Base-by-base conservation (phyloP, 2,888 invertebrate genomes). In the Junonia oenone region DNA sequence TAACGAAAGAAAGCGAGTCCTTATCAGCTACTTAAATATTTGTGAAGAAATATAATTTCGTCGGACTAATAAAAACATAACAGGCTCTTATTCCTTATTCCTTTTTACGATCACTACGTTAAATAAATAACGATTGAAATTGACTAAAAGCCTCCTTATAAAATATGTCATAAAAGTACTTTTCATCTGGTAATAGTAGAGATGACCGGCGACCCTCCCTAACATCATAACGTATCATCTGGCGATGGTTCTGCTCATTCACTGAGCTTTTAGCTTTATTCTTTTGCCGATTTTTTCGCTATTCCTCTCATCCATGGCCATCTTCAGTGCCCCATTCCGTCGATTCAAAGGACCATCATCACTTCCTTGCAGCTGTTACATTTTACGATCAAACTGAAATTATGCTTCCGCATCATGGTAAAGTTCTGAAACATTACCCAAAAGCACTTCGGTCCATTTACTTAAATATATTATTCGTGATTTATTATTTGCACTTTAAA, bases 321-420 rank as follows among this genome's bases (percentile, higher is more conserved):
- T 75, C 68, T 77, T 79, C 73, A 78, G 82, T 80, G 74, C 76
- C 75, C 73, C 75, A 78, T 78, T 71, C 60, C 65, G 65, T 74
- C 68, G 66, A 74, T 76, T 69, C 69, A 70, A 76, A 69, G 72
- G 69, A 73, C 73, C 75, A 82, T 80, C 79, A 79, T 83, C 82
- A 81, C 75, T 75, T 73, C 67, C 71, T 77, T 77, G 77, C 84
- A 86, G 85, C 83, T 85, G 89, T 85, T 86, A 85, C 87, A 75
- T 65, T 84, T 87, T 83, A 83, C 77, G 77, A 68, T 67, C 73
- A 61, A 87, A 87, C 82, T 87, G 85, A 75, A 80, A 81, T 83
- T 82, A 85, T 78, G 79, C 76, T 77, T 73, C 63, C 71, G 72
- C 76, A 76, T 78, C 77, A 79, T 77, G 80, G 74, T 76, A 75